Evolutionary conservation across 2,797 vertebrate species (phyloP).

Genomic region (Falco peregrinus): DNA sequence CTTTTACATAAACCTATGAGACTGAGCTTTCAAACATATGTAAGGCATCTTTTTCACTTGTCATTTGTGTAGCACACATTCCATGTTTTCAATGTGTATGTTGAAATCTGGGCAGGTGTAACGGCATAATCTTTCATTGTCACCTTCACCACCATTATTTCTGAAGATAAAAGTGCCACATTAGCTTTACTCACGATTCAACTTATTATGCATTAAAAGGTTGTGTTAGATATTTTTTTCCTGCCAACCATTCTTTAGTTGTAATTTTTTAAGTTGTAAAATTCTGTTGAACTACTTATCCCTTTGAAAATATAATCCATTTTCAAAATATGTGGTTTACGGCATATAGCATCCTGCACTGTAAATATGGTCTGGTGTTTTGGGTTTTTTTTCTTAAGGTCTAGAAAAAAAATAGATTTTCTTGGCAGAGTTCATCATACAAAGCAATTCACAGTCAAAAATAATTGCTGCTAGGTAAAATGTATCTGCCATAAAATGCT

Average conservation of each 20-base stretch:
- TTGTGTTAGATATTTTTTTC: neutral
- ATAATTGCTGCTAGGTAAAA: neutral
- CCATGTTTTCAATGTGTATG: neutral
- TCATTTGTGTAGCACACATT: neutral
- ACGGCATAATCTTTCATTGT: neutral
- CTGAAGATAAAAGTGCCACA: neutral
- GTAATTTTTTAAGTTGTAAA: neutral
- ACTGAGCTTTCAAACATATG: neutral
- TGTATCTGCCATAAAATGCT: neutral
- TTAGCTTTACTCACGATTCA: neutral
- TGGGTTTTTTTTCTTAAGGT: neutral
- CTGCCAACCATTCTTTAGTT: accelerated
- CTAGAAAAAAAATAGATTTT: neutral
- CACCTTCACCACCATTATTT: neutral
- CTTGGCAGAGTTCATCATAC: neutral
- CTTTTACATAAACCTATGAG: neutral
- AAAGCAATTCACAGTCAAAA: neutral
- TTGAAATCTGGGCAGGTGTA: neutral
- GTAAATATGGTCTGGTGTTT: neutral
- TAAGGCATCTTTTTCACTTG: neutral
- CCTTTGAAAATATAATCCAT: neutral
- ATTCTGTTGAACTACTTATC: neutral
- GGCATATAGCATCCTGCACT: neutral
- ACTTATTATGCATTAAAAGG: neutral
- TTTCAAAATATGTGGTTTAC: neutral